Conservation (phyloP, 1,140 invertebrate genomes). For the Platyscapa corneri region DNA sequence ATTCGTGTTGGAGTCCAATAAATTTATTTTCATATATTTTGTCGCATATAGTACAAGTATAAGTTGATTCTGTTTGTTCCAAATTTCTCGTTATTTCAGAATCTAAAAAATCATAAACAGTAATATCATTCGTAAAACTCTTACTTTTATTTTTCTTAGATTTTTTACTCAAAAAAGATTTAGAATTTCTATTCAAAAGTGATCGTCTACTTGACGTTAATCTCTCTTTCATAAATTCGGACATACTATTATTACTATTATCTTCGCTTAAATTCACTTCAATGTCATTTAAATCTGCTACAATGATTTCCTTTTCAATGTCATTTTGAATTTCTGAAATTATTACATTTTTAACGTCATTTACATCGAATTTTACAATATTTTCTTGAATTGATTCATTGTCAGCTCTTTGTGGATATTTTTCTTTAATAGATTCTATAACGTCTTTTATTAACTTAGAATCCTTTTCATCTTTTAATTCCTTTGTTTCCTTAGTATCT, state of each 20-base stretch:
- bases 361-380: neutral
- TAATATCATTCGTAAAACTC: neutral
- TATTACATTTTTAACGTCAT: neutral
- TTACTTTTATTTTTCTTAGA: constrained; percentile 13
- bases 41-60: constrained; percentile 62
- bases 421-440: neutral
- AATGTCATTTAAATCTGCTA: neutral
- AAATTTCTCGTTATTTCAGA: constrained; percentile 2
- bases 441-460: neutral
- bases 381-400: constrained; percentile 13
- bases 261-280: neutral
- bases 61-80: constrained; percentile 30
- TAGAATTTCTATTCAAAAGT: constrained; percentile 7
- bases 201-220: neutral
- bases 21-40: constrained; percentile 62
- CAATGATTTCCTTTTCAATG: neutral
- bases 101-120: constrained; percentile 26
- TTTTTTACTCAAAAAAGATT: neutral
- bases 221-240: constrained; percentile 5
- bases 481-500: neutral
- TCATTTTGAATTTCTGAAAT: neutral
- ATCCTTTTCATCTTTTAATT: neutral
- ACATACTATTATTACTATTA: neutral
- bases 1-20: constrained; percentile 59
- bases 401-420: neutral